Conservation (phyloP, 2,888 invertebrate species). For the Eupithecia abbreviata region DNA sequence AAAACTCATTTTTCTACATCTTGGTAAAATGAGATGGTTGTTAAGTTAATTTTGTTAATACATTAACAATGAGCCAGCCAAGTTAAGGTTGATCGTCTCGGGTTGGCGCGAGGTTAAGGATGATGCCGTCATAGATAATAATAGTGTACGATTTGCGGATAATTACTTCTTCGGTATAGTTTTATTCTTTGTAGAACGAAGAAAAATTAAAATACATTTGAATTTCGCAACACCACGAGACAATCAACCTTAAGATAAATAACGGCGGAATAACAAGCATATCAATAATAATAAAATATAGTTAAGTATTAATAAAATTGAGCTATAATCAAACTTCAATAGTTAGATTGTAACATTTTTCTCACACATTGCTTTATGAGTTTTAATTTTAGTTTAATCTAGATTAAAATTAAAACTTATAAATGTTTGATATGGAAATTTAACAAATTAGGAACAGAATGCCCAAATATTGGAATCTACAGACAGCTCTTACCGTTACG, state of each 20-base stretch:
- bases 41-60: neutral
- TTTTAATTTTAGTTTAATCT: constrained; percentile 27
- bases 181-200: too few relatives aligned
- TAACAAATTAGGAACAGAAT: constrained; percentile 38
- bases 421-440: constrained; percentile 31
- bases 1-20: neutral
- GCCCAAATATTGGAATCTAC: constrained; percentile 25
- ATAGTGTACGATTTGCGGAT: too few relatives aligned
- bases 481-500: constrained; percentile 25
- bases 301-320: constrained; percentile 80
- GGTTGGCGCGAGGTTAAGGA: too few relatives aligned
- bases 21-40: constrained; percentile 1
- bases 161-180: too few relatives aligned
- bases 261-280: constrained; percentile 73
- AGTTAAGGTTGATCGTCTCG: constrained; percentile 23
- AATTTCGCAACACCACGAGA: too few relatives aligned
- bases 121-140: too few relatives aligned
- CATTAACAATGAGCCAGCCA: constrained; percentile 43
- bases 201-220: too few relatives aligned
- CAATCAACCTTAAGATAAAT: constrained; percentile 43
- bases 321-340: constrained; percentile 71
- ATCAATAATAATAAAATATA: constrained; percentile 64
- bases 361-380: constrained; percentile 34
- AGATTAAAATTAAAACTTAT: constrained; percentile 28
- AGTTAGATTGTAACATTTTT: constrained; percentile 50